phyloP scores from a whole-genome alignment of 92 coral and sea anemone species.

The Siderastrea radians region DNA sequence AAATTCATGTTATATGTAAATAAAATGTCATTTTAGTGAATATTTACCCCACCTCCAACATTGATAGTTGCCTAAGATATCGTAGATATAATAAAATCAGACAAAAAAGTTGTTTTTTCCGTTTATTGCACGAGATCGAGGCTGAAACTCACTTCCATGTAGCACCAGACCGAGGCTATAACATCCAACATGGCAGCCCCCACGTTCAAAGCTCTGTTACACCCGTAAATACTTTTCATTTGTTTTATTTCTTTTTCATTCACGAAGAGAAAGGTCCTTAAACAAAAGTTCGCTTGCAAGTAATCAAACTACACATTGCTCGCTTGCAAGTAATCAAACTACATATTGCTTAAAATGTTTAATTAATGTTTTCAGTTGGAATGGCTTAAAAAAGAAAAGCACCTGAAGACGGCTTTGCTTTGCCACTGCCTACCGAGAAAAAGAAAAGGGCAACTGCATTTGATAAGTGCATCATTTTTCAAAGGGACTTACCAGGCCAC shows the following conservation, averaged over 20 bases:
- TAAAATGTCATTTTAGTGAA: too few relatives aligned
- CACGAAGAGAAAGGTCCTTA: too few relatives aligned
- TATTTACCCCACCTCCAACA: too few relatives aligned
- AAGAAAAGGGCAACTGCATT: neutral
- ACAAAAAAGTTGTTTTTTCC: too few relatives aligned
- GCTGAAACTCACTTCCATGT: constrained; percentile 34
- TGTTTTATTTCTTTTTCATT: neutral
- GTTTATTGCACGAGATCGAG: too few relatives aligned
- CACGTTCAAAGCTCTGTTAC: neutral
- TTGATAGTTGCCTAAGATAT: too few relatives aligned
- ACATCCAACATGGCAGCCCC: constrained; percentile 35
- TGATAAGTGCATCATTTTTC: neutral
- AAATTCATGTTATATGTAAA: too few relatives aligned
- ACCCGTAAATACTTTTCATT: neutral
- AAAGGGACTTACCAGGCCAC: neutral
- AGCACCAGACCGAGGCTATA: constrained; percentile 51
- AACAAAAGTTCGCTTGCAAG: too few relatives aligned
- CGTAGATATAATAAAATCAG: too few relatives aligned
- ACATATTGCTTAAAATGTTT: too few relatives aligned
- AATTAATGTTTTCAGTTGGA: neutral
- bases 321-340: too few relatives aligned
- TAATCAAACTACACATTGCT: too few relatives aligned
- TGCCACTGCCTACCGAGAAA: constrained; percentile 28
- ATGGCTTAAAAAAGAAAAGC: constrained; percentile 26
- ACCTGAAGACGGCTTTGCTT: constrained; percentile 10